Evolutionary conservation across 1,140 invertebrate genomes (phyloP), one percentile per base, ranked within the genome.

Genomic region (Drosophila navojoa): DNA sequence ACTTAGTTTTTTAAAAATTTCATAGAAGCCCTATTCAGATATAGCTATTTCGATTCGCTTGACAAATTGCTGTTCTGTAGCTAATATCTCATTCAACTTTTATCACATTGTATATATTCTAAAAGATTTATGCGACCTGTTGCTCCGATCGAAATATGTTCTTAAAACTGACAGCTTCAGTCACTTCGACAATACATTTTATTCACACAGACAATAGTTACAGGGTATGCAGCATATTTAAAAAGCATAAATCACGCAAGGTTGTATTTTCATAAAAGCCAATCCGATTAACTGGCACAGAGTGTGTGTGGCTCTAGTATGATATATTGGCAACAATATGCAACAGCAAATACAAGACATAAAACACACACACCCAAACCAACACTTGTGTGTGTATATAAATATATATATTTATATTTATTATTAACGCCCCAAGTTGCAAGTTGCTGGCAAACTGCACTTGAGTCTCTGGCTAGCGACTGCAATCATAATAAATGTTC

Each of bases 401-500:
- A 27, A 27, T 15, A 22, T 11, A 22, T 11, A 50, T 10, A 52
- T 74, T 63, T 70, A 77, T 74, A 71, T 81, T 77, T 75, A 81
- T 81, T 81, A 73, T 74, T 67, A 62, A 75, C 64, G 57, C 29
- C 32, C 50, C 42, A 38, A 45, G 61, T 49, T 29, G 52, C 42
- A 38, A 45, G 61, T 49, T 29, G 52, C 1, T 11, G 25, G 4
- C n/a, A 27, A 59, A 47, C 42, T 59, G 62, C 44, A 27, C n/a
- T 67, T 54, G 54, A 71, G 32, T 29, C 11, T 40, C 15, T 11
- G 62, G 19, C 5, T n/a, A 50, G 27, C 52, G 57, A 60, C 81
- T 69, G 85, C 85, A 89, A 89, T 89, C 84, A 89, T 89, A 89
- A 89, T 89, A 89, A 89, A 89, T 89, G 84, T 89, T 84, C 85